These are phyloP conservation scores for Paradisaea rubra DNA, from an alignment of 2,113 vertebrate genomes.

Conservation along the genomic window DNA sequence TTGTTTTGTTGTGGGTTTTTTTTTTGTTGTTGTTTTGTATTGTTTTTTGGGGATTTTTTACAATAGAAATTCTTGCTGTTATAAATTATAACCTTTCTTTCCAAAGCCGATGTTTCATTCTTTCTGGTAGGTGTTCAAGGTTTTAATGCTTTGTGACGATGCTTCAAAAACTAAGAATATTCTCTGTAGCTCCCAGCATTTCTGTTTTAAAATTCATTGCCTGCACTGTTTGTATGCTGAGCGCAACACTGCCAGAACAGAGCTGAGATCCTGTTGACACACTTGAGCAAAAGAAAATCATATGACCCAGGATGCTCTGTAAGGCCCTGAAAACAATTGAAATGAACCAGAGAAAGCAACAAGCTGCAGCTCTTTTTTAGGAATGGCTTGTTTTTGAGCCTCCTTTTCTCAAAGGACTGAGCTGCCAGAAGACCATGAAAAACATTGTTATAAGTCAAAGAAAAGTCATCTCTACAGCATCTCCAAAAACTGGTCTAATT, in stretches of 20 bases:
- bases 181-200: background rate
- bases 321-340: background rate
- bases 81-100: slow-evolving; percentile 19
- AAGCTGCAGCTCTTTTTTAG: background rate
- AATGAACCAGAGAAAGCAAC: background rate
- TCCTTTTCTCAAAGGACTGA: background rate
- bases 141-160: background rate
- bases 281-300: background rate
- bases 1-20: background rate
- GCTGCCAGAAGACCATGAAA: background rate
- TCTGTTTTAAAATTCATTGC: background rate
- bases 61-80: background rate
- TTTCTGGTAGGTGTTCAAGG: background rate
- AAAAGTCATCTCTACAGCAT: background rate
- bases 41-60: background rate
- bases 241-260: background rate
- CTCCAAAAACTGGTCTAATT: background rate
- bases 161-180: background rate
- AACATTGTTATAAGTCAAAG: background rate
- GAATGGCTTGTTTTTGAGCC: background rate
- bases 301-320: background rate
- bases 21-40: background rate
- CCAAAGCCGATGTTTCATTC: background rate
- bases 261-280: background rate
- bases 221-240: background rate